phyloP scores from a whole-genome alignment of 2,797 vertebrate genomes.

The Acomys russatus region DNA sequence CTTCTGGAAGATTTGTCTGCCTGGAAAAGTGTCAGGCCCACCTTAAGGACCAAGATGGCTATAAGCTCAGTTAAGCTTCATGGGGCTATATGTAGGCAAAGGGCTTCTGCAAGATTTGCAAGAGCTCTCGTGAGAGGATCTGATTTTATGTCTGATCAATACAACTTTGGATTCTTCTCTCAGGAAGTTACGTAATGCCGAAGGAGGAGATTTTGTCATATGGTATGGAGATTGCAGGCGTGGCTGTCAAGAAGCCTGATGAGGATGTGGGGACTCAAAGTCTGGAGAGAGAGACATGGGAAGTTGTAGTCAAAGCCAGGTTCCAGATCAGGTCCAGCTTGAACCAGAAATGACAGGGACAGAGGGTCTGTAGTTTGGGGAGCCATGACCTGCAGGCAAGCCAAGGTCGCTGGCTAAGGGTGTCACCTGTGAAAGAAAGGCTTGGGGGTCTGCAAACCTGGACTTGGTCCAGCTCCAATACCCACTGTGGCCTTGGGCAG shows the following conservation, averaged over 20 bases:
- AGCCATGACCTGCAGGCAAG: neutral
- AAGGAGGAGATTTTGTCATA: neutral
- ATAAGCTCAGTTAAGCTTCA: neutral
- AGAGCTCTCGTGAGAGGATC: neutral
- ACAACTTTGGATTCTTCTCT: neutral
- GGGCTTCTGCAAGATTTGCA: neutral
- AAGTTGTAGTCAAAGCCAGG: neutral
- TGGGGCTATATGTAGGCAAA: neutral
- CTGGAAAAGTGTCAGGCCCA: neutral
- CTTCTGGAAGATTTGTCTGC: neutral
- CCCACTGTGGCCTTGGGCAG: neutral
- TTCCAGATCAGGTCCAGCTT: neutral
- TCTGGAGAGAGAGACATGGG: neutral
- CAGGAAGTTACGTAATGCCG: neutral
- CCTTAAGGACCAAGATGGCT: neutral
- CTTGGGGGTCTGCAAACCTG: neutral
- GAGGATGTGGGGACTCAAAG: accelerated
- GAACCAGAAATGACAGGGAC: neutral
- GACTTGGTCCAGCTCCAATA: neutral
- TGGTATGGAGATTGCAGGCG: neutral
- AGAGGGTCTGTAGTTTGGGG: neutral
- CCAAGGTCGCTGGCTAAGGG: accelerated
- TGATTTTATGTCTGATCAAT: neutral
- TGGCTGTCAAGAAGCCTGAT: neutral
- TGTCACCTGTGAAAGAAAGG: neutral